phyloP scores from a whole-genome alignment of 2,113 vertebrate species.

The Tragulus kanchil region DNA sequence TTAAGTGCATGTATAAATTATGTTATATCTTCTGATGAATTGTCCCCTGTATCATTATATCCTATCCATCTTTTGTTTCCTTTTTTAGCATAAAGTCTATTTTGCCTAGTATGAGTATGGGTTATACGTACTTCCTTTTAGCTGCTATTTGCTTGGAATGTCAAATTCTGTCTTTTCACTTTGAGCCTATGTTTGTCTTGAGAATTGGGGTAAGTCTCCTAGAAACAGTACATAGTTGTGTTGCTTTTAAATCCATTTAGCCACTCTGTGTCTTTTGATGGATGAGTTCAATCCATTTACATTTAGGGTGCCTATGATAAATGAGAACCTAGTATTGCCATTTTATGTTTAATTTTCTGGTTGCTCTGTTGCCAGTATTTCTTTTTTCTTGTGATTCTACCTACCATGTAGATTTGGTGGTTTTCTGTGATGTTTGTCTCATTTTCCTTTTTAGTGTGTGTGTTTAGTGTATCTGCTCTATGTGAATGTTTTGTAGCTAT shows the following conservation, averaged over 20 bases:
- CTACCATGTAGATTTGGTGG: not conserved
- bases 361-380: not conserved
- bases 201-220: not conserved
- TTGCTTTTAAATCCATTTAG: not conserved
- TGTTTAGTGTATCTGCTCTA: not conserved
- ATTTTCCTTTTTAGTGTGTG: not conserved
- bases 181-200: not conserved
- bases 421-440: not conserved
- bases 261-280: not conserved
- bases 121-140: not conserved
- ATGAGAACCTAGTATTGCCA: not conserved
- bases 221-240: not conserved
- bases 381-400: not conserved
- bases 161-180: not conserved
- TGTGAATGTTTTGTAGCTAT: not conserved
- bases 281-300: not conserved
- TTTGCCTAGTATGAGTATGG: not conserved
- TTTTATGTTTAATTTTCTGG: not conserved
- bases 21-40: not conserved
- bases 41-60: not conserved
- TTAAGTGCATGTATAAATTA: not conserved
- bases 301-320: not conserved
- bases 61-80: not conserved
- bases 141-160: not conserved
- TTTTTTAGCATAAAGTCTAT: not conserved